Conservation (phyloP, 2,888 invertebrate species). For the Scaptomyza polygonia region DNA sequence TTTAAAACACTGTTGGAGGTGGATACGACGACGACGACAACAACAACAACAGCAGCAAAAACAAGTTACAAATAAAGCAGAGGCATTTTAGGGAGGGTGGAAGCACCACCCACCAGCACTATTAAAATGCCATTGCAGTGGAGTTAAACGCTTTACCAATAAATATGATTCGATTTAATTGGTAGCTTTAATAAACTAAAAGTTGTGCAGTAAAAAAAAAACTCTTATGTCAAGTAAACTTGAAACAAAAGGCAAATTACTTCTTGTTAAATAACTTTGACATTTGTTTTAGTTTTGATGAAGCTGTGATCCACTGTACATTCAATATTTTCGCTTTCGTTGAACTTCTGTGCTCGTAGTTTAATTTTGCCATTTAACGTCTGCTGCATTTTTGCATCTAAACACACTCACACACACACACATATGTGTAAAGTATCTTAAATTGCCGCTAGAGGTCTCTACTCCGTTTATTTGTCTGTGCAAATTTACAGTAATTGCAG, state of each 20-base stretch:
- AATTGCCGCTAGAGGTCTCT: constrained; percentile 9
- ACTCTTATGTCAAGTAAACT: too few species aligned
- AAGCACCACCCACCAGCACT: constrained; percentile 3
- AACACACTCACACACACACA: not conserved
- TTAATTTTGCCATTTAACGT: not conserved
- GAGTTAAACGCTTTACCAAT: not conserved
- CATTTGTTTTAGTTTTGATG: too few species aligned
- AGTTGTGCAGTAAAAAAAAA: not conserved
- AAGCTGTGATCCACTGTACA: too few species aligned
- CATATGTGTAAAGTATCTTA: not conserved
- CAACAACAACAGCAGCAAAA: not conserved
- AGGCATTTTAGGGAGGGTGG: constrained; percentile 6
- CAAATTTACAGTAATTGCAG: constrained; percentile 73
- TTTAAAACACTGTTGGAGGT: constrained; percentile 56
- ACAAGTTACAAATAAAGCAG: constrained; percentile 2
- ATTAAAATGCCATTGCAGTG: constrained; percentile 20
- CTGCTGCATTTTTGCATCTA: not conserved
- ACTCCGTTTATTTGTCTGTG: constrained; percentile 51
- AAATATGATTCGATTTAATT: constrained; percentile 1
- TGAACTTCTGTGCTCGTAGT: not conserved
- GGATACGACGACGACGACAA: constrained; percentile 4
- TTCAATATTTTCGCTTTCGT: constrained; percentile 5
- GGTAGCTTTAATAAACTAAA: not conserved
- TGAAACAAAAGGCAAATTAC: too few species aligned
- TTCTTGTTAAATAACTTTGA: too few species aligned